Conservation (phyloP, 2,113 vertebrate genomes). For the Datnioides undecimradiatus region DNA sequence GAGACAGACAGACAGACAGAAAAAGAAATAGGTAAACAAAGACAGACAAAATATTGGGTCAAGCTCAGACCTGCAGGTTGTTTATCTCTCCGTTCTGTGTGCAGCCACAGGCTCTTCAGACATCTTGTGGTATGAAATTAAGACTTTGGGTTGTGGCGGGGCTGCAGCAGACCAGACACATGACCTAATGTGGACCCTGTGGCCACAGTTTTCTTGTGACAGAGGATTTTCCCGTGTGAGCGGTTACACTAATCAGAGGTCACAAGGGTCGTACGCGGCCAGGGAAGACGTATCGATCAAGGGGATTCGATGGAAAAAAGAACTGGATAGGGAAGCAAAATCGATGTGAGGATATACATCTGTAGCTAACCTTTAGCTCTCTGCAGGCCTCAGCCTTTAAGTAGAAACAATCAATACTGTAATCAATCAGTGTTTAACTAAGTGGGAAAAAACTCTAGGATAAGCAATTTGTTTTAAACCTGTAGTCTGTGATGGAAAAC, state of each 20-base stretch:
- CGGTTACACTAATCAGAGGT: conserved; percentile 61
- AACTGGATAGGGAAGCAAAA: conserved; percentile 63
- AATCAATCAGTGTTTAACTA: conserved; percentile 66
- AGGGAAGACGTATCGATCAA: conserved; percentile 44
- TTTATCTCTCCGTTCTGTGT: not conserved
- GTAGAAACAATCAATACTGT: conserved; percentile 62
- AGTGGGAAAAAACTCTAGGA: conserved; percentile 19
- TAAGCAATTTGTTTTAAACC: conserved; percentile 34
- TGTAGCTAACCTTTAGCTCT: conserved; percentile 62
- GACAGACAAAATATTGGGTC: not conserved
- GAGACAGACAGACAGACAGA: not conserved
- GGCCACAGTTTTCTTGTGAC: conserved; percentile 16
- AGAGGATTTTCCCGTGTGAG: conserved; percentile 47
- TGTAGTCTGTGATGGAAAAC: conserved; percentile 7
- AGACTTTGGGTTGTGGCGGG: not conserved
- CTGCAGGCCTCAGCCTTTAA: conserved; percentile 35
- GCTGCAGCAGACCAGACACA: conserved; percentile 1
- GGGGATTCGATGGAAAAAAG: conserved; percentile 51
- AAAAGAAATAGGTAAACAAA: not conserved
- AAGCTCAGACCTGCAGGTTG: not conserved
- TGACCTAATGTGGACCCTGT: conserved; percentile 38
- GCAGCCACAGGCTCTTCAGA: conserved; percentile 7
- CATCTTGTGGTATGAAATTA: conserved; percentile 22
- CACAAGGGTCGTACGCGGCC: conserved; percentile 30
- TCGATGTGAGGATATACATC: conserved; percentile 65